Conservation (phyloP, 1,140 invertebrate genomes). For the Eupeodes corollae region DNA sequence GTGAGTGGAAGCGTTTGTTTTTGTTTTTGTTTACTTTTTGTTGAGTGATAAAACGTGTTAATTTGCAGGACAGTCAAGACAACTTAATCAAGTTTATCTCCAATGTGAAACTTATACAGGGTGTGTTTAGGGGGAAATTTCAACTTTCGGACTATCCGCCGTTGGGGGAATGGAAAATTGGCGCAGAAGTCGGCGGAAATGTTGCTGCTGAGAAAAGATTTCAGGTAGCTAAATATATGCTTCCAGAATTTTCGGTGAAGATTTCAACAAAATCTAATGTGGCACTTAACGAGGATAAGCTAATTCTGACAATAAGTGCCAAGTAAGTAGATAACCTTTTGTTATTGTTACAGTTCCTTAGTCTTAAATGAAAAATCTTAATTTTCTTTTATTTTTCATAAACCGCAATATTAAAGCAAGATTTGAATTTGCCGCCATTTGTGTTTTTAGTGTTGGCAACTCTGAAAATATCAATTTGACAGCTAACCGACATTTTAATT, state of each 20-base stretch:
- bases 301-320: no score
- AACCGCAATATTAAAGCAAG: no score
- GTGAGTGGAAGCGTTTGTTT: slow-evolving; percentile 43
- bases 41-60: neutral
- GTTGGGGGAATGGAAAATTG: slow-evolving; percentile 77
- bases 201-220: slow-evolving; percentile 37
- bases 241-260: slow-evolving; percentile 78
- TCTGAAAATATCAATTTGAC: no score
- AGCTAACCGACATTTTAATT: no score
- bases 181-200: slow-evolving; percentile 12
- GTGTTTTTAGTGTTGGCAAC: no score
- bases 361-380: no score
- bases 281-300: no score
- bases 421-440: no score
- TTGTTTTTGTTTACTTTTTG: neutral
- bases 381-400: no score
- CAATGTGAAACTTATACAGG: slow-evolving; percentile 50
- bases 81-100: slow-evolving; percentile 71
- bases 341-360: no score
- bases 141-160: slow-evolving; percentile 66
- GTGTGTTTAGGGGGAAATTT: slow-evolving; percentile 64
- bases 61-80: slow-evolving; percentile 13
- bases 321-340: slow-evolving; percentile 50
- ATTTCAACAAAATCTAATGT: slow-evolving; percentile 65
- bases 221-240: slow-evolving; percentile 68